Conservation (phyloP, 2,797 vertebrate species). For the Margarornis squamiger region DNA sequence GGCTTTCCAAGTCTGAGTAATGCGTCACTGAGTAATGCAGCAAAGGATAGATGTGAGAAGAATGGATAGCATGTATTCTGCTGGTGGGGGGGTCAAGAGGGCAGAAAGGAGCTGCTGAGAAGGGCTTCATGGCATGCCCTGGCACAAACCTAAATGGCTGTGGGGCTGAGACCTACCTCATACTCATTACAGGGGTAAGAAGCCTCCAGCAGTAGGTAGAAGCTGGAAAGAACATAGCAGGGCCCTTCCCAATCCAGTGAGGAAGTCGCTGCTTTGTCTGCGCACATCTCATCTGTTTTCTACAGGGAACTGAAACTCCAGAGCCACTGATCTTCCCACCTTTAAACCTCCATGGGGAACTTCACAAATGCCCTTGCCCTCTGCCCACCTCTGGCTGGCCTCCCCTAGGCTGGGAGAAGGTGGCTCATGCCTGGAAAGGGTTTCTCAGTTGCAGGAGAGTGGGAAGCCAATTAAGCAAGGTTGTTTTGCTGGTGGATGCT, state of each 20-base stretch:
- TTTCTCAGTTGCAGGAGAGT: not conserved
- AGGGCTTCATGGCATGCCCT: not conserved
- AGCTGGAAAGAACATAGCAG: not conserved
- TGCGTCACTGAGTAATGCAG: not conserved
- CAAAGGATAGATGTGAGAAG: not conserved
- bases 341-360: not conserved
- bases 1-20: not conserved
- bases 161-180: not conserved
- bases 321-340: not conserved
- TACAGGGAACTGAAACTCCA: not conserved
- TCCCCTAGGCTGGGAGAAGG: not conserved
- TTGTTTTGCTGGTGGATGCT: not conserved
- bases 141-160: accelerated
- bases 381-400: not conserved
- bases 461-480: not conserved
- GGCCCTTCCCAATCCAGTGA: not conserved
- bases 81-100: accelerated
- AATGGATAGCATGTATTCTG: not conserved
- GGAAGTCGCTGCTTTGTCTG: not conserved
- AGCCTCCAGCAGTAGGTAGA: not conserved
- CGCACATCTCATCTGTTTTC: not conserved
- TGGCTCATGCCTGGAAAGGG: not conserved
- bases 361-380: too few species aligned
- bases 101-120: not conserved
- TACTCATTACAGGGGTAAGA: accelerated